These are phyloP conservation scores for Aphelenchoides bicaudatus DNA, from an alignment of 2,888 invertebrate species.

Conservation along the genomic window DNA sequence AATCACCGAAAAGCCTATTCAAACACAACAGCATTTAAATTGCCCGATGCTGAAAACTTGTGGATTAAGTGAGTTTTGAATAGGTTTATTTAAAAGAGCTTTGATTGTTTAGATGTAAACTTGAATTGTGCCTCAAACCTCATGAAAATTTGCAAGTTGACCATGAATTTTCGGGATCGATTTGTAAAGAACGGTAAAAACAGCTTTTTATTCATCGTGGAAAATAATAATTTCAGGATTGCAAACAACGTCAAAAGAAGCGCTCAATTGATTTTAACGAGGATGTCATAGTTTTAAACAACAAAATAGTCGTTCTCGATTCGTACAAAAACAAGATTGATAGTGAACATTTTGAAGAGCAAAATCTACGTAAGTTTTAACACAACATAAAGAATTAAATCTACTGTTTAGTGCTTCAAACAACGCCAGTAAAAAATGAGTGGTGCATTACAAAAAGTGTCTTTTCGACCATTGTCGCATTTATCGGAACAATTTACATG, in stretches of 20 bases:
- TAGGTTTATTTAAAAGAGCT: constrained; percentile 20
- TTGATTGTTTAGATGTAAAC: constrained; percentile 18
- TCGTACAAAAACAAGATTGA: no score
- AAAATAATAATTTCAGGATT: neutral
- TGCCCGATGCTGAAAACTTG: constrained; percentile 42
- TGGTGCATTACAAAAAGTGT: neutral
- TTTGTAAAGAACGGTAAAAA: neutral
- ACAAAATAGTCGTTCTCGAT: no score
- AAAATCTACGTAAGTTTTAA: no score
- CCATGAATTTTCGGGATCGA: constrained; percentile 1
- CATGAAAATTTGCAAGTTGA: constrained; percentile 9
- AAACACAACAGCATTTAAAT: constrained; percentile 41
- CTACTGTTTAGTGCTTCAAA: neutral
- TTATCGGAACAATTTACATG: neutral
- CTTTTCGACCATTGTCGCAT: neutral
- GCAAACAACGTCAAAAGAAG: neutral
- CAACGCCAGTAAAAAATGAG: neutral
- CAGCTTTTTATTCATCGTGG: neutral
- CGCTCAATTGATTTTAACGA: no score
- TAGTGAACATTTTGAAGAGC: no score
- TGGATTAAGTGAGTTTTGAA: constrained; percentile 42
- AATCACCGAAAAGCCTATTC: constrained; percentile 35
- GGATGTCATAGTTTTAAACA: no score
- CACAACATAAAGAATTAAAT: no score
- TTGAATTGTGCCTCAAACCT: constrained; percentile 33